Percentiles rank a stretch among this genome's conserved stretches.
Conservation (phyloP, 2,888 invertebrate species). For the Stratiomys singularior region DNA sequence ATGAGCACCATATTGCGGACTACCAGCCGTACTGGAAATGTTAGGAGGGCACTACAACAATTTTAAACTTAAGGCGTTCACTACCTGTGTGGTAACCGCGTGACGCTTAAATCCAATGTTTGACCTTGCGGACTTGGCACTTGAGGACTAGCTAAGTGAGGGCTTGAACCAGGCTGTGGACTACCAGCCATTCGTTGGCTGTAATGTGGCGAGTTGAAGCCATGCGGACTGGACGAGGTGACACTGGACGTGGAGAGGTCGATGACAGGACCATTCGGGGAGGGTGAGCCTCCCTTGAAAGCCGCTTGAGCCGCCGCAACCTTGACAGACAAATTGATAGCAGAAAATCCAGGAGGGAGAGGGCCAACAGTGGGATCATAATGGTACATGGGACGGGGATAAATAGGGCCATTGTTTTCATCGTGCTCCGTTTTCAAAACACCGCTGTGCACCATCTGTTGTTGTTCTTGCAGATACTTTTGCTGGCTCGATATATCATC, state of each 20-base stretch:
- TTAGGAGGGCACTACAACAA: conserved; percentile 50
- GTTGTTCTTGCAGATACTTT: conserved; percentile 70
- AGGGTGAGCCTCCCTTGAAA: conserved; percentile 69
- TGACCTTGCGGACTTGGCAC: conserved; percentile 92
- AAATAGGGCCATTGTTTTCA: conserved; percentile 76
- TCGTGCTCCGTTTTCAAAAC: conserved; percentile 80
- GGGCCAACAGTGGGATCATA: conserved; percentile 79
- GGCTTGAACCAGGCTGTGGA: conserved; percentile 87
- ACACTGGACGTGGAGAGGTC: conserved; percentile 89
- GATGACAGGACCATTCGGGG: conserved; percentile 83
- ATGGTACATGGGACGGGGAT: conserved; percentile 86
- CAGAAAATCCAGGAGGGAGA: conserved; percentile 80
- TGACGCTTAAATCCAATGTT: conserved; percentile 89
- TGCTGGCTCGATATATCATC: conserved; percentile 70
- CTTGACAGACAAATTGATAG: conserved; percentile 86
- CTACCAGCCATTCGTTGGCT: conserved; percentile 70
- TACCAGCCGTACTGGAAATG: conserved; percentile 67
- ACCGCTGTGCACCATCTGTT: conserved; percentile 62
- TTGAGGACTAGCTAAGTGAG: conserved; percentile 86
- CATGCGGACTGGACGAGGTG: conserved; percentile 85
- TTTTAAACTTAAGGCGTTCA: conserved; percentile 44
- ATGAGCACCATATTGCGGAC: conserved; percentile 70
- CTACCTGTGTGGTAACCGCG: conserved; percentile 86
- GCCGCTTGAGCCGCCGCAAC: conserved; percentile 68
- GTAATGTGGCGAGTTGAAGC: conserved; percentile 66